Base-by-base conservation (phyloP, 2,797 vertebrate genomes). In the Sebastes taczanowskii region DNA sequence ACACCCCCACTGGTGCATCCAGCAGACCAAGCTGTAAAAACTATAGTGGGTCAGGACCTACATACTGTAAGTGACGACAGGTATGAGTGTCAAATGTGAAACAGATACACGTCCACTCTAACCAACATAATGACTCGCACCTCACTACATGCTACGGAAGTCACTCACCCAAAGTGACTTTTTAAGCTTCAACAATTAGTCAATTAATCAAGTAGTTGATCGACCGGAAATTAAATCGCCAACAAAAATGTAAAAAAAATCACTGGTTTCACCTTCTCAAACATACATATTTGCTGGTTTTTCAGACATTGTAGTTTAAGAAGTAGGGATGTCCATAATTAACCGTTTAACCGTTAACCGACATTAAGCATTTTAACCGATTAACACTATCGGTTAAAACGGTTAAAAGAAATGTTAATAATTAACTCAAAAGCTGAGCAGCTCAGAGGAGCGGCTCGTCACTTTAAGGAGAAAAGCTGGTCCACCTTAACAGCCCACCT, bases 1-100 rank as follows among this genome's bases (percentile, higher is more conserved):
- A 75, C 52, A 80, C 61, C 74, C 77, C 65, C 76, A 75, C 34
- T 61, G 58, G 78, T 81, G 64, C 49, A 69, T 68, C 71, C 42
- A 83, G 53, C 73, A 76, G 84, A 62, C 74, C 30, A 34, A 69
- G 72, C 65, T 71, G 34, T 62, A 52, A 67, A 84, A 71, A 77
- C 58, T 61, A 55, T 30, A 59, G 23, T 23, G 38, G 71, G 72
- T 68, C 76, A 74, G 29, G 71, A 70, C 65, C 67, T 66, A 65
- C 49, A 68, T 66, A 46, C 42, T 7, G 42, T 46, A 49, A 49
- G 42, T 52, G 60, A 7, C 49, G 75, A 81, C n/a, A n/a, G 23
- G 35, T 42, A 82, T 42, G 18, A 81, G 73, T 27, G 25, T 86
- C 71, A 68, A 16, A 71, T 22, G 14, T 6, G 7, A 42, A 79